Conservation (phyloP, 2,888 invertebrate genomes). For the Drosophila cracens region DNA sequence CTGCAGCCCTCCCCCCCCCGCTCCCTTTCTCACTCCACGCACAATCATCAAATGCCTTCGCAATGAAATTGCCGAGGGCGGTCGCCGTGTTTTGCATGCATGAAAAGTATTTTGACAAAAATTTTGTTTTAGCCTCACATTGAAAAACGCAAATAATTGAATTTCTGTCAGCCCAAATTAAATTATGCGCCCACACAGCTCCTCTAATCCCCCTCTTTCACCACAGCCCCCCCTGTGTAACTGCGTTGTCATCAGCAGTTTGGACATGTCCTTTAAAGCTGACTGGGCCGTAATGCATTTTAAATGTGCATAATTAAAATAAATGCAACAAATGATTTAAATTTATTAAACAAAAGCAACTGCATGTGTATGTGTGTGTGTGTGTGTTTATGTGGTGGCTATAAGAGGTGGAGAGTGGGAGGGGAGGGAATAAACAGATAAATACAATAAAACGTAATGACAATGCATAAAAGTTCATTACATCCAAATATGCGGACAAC, state of each 20-base stretch:
- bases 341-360: conserved; percentile 67
- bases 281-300: conserved; percentile 64
- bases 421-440: conserved; percentile 42
- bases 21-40: not conserved
- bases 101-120: conserved; percentile 63
- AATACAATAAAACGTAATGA: conserved; percentile 77
- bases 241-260: conserved; percentile 7
- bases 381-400: not conserved
- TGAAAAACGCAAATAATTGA: conserved; percentile 73
- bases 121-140: conserved; percentile 55
- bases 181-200: conserved; percentile 56
- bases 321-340: conserved; percentile 80
- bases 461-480: conserved; percentile 78
- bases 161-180: conserved; percentile 65
- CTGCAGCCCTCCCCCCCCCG: not conserved
- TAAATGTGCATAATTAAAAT: conserved; percentile 77
- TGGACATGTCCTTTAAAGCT: conserved; percentile 36
- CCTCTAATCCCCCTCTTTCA: not conserved
- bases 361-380: not conserved
- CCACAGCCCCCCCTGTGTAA: not conserved
- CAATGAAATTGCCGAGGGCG: conserved; percentile 38
- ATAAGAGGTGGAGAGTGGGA: not conserved
- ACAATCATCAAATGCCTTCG: not conserved
- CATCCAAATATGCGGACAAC: conserved; percentile 57
- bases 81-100: conserved; percentile 59